These are phyloP conservation scores for Nymphalis c-album DNA, from an alignment of 2,888 invertebrate genomes.

Conservation along the genomic window DNA sequence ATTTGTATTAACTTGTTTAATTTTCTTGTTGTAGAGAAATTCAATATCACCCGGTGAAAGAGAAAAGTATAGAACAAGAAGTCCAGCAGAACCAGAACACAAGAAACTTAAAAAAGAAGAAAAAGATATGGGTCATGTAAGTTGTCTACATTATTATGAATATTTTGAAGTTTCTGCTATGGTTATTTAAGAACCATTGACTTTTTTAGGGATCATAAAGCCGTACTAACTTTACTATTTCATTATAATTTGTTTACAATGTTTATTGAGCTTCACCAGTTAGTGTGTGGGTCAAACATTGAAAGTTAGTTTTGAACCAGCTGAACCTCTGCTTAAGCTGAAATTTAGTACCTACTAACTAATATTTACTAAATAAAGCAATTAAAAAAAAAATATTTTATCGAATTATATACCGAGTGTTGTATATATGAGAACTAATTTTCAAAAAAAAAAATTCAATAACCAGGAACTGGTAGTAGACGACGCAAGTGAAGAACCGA, in stretches of 20 bases:
- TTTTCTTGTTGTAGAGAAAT: constrained; percentile 85
- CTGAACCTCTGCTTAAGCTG: too few species aligned
- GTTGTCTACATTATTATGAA: constrained; percentile 51
- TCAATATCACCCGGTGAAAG: constrained; percentile 92
- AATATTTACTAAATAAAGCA: too few species aligned
- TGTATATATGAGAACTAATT: neutral
- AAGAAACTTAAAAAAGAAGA: constrained; percentile 91
- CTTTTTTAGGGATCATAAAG: too few species aligned
- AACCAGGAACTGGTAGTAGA: constrained; percentile 97
- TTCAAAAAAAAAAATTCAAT: constrained; percentile 2
- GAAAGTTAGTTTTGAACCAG: too few species aligned
- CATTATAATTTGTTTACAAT: too few species aligned
- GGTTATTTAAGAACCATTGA: too few species aligned
- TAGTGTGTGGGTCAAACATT: too few species aligned
- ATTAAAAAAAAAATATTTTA: too few species aligned
- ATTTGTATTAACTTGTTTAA: constrained; percentile 22
- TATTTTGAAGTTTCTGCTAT: neutral
- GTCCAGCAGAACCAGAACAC: constrained; percentile 87
- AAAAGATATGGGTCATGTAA: constrained; percentile 90
- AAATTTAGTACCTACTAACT: too few species aligned
- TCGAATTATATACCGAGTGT: too few species aligned
- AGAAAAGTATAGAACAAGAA: constrained; percentile 91
- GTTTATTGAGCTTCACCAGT: too few species aligned
- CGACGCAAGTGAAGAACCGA: constrained; percentile 95
- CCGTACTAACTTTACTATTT: too few species aligned